Evolutionary conservation across 2,113 vertebrate genomes (phyloP).

Genomic region (Scomber scombrus): DNA sequence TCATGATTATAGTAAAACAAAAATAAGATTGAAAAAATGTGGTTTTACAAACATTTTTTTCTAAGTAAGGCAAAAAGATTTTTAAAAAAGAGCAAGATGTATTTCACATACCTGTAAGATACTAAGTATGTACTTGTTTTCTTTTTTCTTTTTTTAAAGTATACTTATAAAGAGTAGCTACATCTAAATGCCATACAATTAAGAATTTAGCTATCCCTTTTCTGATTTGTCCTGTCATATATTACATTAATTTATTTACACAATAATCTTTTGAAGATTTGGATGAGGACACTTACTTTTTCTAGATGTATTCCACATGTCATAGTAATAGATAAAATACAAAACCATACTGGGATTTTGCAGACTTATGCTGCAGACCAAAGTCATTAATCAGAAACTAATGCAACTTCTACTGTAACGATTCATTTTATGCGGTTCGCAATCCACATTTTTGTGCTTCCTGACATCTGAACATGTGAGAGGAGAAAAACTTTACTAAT

Average conservation of each 20-base stretch:
- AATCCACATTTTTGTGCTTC: slow-evolving; percentile 20
- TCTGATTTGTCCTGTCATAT: slow-evolving; percentile 26
- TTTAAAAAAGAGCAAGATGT: too few species aligned
- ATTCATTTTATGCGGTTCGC: slow-evolving; percentile 28
- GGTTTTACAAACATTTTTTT: not conserved
- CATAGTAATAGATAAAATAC: slow-evolving; percentile 33
- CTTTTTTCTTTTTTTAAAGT: too few species aligned
- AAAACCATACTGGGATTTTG: slow-evolving; percentile 45
- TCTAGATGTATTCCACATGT: slow-evolving; percentile 20
- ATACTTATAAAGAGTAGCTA: too few species aligned
- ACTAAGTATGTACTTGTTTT: too few species aligned
- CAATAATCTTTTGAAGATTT: slow-evolving; percentile 30
- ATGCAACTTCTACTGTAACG: not conserved
- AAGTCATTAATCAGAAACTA: slow-evolving; percentile 58
- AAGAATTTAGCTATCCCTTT: not conserved
- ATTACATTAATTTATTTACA: slow-evolving; percentile 25
- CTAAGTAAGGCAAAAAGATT: too few species aligned
- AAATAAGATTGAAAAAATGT: not conserved
- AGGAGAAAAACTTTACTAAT: slow-evolving; percentile 41
- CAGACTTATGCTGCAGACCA: slow-evolving; percentile 46
- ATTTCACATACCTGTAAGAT: too few species aligned
- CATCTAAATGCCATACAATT: not conserved
- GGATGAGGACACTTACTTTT: slow-evolving; percentile 54
- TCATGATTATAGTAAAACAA: not conserved
- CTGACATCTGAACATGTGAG: slow-evolving; percentile 35